Base-by-base conservation (phyloP, 2,888 invertebrate genomes). In the Tuberolachnus salignus region DNA sequence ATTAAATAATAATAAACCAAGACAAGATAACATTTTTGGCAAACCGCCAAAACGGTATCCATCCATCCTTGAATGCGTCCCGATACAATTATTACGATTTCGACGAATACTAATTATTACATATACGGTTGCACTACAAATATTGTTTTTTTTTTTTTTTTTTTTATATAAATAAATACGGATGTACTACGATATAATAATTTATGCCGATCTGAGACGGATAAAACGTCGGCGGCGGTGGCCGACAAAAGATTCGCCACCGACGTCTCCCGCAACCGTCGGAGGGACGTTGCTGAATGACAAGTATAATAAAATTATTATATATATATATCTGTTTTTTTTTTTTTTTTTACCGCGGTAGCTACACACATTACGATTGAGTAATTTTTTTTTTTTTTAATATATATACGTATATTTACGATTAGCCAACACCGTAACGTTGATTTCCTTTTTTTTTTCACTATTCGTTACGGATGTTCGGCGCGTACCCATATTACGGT, bases 161-260 rank as follows among this genome's bases (percentile, higher is more conserved):
- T 4, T n/a, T 34, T 14, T 11, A 13, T 42, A n/a, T 9, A 63
- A 6, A n/a, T 49, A 19, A n/a, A 10, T 19, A 66, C 55, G 26
- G 34, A 16, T 21, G 42, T 67, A 13, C 46, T 21, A 64, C 3
- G 16, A 13, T 23, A n/a, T n/a, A n/a, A n/a, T n/a, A n/a, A n/a
- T n/a, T n/a, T n/a, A 11, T 9, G 51, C n/a, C 44, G 64, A 55
- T 66, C 13, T 1, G 23, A 53, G 42, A 53, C 53, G 51, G 73
- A 74, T 64, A 74, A 74, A 53, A 74, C 23, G 73, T 3, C 55
- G 75, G 66, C 44, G 64, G 46, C 66, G 63, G 51, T 51, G 63
- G 16, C 55, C 64, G 75, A 75, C 75, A 75, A 75, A 64, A 61
- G 49, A 14, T 46, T 44, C n/a, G 57, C 10, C n/a, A n/a, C 55